Base-by-base conservation (phyloP, 2,797 vertebrate species). In the Gymnopithys bicolor region DNA sequence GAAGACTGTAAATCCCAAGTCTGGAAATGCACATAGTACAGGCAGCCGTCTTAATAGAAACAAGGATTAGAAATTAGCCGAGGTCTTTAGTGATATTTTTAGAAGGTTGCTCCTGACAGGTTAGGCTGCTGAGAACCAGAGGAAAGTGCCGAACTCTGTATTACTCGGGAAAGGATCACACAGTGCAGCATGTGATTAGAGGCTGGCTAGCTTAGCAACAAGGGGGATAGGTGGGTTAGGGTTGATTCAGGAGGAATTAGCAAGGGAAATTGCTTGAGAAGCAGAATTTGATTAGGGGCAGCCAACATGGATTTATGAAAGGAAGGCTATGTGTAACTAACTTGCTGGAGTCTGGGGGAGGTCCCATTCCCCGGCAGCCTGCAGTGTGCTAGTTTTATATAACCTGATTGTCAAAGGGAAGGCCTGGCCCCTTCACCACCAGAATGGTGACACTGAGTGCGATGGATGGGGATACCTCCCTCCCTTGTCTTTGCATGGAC, bases 51-150 rank as follows among this genome's bases (percentile, higher is more conserved):
- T 96, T 93, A 92, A 90, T 58, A 94, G 93, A 91, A 97, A 91
- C 1, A 18, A 91, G 97, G 97, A 97, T 98, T 97, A 98, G 95
- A 98, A 97, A 97, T 97, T 96, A 97, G 97, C 93, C 11, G 75
- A 96, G 76, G 95, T 97, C 93, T 98, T 98, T 97, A 94, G 92
- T 45, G 95, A n/a, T 97, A 98, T 98, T 97, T 98, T 98, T 98
- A 98, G 97, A 97, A 93, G 73, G 94, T 95, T 91, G 84, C 90
- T 96, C 55, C 95, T 96, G 96, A 97, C 96, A 96, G 96, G 97
- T 95, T 90, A 97, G 95, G 94, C 89, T 92, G 95, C 95, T 93
- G 96, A 97, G 96, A 95, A 87, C 92, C 9, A 7, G 84, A 93
- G 93, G 86, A 76, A 96, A 91, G 90, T 77, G 84, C 89, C 63